phyloP scores from a whole-genome alignment of 2,113 vertebrate genomes.

The Pogonocichla stellata region DNA sequence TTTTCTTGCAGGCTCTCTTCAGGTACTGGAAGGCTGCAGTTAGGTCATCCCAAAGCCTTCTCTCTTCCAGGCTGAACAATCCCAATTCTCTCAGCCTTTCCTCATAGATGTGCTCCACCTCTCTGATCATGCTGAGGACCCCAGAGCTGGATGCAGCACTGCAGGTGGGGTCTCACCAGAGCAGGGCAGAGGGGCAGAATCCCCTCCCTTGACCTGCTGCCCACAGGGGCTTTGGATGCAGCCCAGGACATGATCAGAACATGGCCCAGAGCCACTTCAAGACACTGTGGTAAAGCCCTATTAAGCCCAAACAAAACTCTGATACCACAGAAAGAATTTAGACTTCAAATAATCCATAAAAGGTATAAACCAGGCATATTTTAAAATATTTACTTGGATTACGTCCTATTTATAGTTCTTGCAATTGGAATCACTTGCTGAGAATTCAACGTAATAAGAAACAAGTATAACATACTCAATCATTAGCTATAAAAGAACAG shows the following conservation, averaged over 20 bases:
- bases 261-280: background rate
- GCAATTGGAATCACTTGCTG: constrained; percentile 31
- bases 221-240: rapidly evolving
- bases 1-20: background rate
- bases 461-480: constrained; percentile 17
- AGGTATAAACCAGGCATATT: background rate
- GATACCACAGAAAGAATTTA: background rate
- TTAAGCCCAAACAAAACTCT: background rate
- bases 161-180: background rate
- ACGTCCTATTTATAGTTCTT: constrained; percentile 52
- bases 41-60: background rate
- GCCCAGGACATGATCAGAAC: background rate
- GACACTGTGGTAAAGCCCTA: background rate
- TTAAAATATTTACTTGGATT: constrained; percentile 24
- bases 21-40: background rate
- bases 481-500: constrained; percentile 54
- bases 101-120: rapidly evolving
- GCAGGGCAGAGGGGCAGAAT: background rate
- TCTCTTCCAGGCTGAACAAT: background rate
- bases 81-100: background rate
- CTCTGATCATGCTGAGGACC: background rate
- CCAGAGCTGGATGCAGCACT: background rate
- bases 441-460: constrained; percentile 43
- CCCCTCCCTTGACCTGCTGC: background rate
- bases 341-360: background rate